Evolutionary conservation across 1,140 invertebrate genomes (phyloP), one percentile per base, ranked within the genome.

Genomic region (Meteorus sp.): DNA sequence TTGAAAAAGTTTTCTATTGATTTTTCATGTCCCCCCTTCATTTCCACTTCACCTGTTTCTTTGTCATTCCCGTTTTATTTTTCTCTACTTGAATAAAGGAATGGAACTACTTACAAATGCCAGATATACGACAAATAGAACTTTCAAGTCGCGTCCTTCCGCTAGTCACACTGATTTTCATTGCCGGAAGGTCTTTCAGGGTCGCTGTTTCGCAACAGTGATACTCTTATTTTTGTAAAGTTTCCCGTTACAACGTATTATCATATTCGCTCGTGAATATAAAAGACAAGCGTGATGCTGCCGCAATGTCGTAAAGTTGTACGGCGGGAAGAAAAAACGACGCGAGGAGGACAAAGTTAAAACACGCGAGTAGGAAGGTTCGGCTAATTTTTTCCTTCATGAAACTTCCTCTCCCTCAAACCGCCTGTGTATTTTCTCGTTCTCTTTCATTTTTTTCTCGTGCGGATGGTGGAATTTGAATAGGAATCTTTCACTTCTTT

Each of bases 241-340:
- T 50, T 50, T 20, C 11, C 27, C 33, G 47, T 50, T 50, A 50
- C 29, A 50, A 15, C 48, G 59, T 56, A 64, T 65, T 66, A 67
- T 65, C 64, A 56, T 62, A 39, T 15, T 63, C 61, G 41, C 58
- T 60, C 17, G 44, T 56, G 66, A 62, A 66, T 56, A 67, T 61
- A 66, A 66, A 67, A 57, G n/a, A n/a, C n/a, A n/a, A n/a, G n/a
- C n/a, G 62, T 29, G 53, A 57, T 37, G 31, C 54, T 17, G 39
- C 35, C 60, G 47, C 44, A 58, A 59, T 47, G 22, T 58, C 43
- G 63, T 45, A 27, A 54, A 60, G 27, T 63, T 67, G 55, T 55
- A 62, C 58, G 57, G 56, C 25, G 13, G 29, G 55, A 60, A 56
- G 20, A 50, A 22, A 60, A 48, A 63, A 39, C 47, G 53, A 57